Percentiles rank a stretch among this genome's conserved stretches.
These are phyloP conservation scores for Eucera pruinosa DNA, from an alignment of 2,888 invertebrate genomes.

Conservation along the genomic window DNA sequence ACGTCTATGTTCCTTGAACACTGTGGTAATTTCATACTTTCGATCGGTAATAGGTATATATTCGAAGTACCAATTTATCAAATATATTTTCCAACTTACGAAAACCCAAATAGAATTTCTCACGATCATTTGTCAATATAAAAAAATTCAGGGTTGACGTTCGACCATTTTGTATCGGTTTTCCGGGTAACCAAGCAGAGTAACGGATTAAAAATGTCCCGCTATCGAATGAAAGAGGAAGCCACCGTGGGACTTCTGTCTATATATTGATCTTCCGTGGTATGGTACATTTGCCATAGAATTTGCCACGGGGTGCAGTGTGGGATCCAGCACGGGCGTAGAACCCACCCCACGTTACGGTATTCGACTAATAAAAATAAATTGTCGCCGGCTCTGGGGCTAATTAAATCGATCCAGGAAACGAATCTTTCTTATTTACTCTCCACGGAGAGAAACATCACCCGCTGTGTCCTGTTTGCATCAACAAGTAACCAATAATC, in stretches of 20 bases:
- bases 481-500: slow-evolving; percentile 50
- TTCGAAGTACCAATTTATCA: too few species aligned
- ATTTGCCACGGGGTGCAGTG: slow-evolving; percentile 65
- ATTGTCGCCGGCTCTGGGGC: slow-evolving; percentile 67
- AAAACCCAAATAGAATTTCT: too few species aligned
- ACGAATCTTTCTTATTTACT: slow-evolving; percentile 40
- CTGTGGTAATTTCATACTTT: too few species aligned
- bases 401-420: slow-evolving; percentile 72
- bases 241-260: slow-evolving; percentile 58
- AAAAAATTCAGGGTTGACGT: not conserved
- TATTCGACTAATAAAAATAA: slow-evolving; percentile 75
- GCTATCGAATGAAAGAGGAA: slow-evolving; percentile 44
- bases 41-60: too few species aligned
- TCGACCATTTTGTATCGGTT: slow-evolving; percentile 17
- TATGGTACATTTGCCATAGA: slow-evolving; percentile 71
- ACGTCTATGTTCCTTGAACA: too few species aligned
- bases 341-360: slow-evolving; percentile 48
- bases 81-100: too few species aligned
- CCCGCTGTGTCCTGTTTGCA: slow-evolving; percentile 27
- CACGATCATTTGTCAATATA: too few species aligned
- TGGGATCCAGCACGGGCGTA: slow-evolving; percentile 62
- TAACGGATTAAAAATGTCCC: slow-evolving; percentile 57
- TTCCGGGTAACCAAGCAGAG: slow-evolving; percentile 8
- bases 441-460: slow-evolving; percentile 3
- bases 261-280: slow-evolving; percentile 68